Evolutionary conservation across 2,888 invertebrate species (phyloP), one percentile per base, ranked within the genome.

Genomic region (Ennomos quercinarius): DNA sequence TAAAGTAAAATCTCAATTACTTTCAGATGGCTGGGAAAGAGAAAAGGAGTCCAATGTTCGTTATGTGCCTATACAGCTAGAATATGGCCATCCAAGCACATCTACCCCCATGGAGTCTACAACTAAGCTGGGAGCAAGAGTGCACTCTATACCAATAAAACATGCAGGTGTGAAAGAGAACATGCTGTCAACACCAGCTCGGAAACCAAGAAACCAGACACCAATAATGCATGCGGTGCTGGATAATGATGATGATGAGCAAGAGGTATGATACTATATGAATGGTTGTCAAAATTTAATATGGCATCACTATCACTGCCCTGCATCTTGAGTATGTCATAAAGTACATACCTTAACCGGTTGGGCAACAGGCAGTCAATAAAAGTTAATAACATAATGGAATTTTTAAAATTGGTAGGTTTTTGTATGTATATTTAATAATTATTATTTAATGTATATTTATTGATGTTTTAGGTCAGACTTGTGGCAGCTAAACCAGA

Each of bases 21-120:
- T 12, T 56, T 34, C 75, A 88, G 89, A 86, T 74, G 40, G 68
- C 39, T 80, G 80, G 81, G 71, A 77, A 13, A 74, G 65, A 52
- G 77, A 82, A 40, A 46, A 13, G 36, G 36, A 10, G 34, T 37
- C 34, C 12, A 86, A 86, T 70, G 80, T 90, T 10, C 80, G 88
- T 42, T 86, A 90, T 74, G 83, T 93, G 49, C 93, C 93, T 40
- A 89, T 93, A 59, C 84, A 86, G 66, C 57, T 91, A 54, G 92
- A 91, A 47, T 42, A 71, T 41, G 83, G 81, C 5, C 80, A 84
- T 60, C 87, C 92, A 0, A 91, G 89, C 64, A 91, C 93, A 10
- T 93, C 93, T 3, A 92, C 93, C n/a, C 91, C 91, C 3, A 83
- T 81, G 52, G 83, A 84, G 10, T 42, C 74, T 9, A 66, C 67